phyloP scores from a whole-genome alignment of 2,113 vertebrate species.

The Cricetomys ansorgei region DNA sequence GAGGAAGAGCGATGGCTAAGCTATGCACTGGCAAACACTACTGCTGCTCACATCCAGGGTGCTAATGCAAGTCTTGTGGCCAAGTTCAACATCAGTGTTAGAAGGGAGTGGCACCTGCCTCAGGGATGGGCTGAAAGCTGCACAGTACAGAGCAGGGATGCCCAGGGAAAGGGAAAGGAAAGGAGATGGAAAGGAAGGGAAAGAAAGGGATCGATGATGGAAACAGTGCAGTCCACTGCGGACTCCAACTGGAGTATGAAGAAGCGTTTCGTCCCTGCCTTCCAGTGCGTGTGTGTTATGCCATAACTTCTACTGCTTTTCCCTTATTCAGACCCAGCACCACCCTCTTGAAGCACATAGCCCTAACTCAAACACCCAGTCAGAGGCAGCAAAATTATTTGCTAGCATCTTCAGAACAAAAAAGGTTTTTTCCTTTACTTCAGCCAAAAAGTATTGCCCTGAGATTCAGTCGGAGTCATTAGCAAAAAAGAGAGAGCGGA shows the following conservation, averaged over 20 bases:
- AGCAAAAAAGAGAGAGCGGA: constrained; percentile 63
- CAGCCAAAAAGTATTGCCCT: background rate
- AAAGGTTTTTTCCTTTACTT: constrained; percentile 52
- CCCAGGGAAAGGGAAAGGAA: background rate
- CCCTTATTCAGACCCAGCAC: background rate
- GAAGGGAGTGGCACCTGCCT: background rate
- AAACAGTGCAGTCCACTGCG: accelerated
- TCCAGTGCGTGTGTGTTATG: background rate
- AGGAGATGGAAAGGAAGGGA: no score
- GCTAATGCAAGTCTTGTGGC: background rate
- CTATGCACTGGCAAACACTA: background rate
- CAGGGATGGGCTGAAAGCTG: background rate
- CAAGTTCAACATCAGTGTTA: background rate
- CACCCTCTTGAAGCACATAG: background rate
- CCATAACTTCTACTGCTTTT: background rate
- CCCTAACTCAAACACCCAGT: background rate
- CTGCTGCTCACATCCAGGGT: background rate
- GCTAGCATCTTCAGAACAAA: constrained; percentile 5
- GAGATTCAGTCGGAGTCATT: constrained; percentile 40
- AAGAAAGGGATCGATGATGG: background rate
- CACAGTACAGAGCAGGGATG: background rate
- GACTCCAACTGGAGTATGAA: background rate
- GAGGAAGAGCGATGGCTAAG: background rate
- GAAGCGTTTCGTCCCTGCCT: background rate
- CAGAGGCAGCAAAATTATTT: constrained; percentile 30